Evolutionary conservation across 1,140 invertebrate species (phyloP).

Genomic region (Linepithema humile): DNA sequence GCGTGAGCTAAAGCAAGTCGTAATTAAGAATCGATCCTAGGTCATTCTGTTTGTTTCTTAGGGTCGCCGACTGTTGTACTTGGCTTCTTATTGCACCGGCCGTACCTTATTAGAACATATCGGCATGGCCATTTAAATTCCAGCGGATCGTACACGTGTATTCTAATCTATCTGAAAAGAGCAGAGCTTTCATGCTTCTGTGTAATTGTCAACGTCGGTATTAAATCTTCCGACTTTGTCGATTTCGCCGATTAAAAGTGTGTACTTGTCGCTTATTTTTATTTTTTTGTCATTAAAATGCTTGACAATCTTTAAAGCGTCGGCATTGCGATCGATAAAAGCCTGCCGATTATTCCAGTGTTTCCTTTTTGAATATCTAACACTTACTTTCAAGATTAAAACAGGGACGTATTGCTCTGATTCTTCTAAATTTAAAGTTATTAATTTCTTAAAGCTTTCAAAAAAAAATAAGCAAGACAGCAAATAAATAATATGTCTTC

Average conservation of each 20-base stretch:
- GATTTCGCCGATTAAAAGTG: neutral
- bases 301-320: neutral
- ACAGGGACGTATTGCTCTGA: neutral
- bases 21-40: conserved; percentile 1
- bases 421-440: neutral
- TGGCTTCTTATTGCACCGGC: neutral
- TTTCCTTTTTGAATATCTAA: neutral
- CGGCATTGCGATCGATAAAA: neutral
- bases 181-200: neutral
- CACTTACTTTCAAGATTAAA: neutral
- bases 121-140: neutral
- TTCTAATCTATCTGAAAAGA: neutral
- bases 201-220: neutral
- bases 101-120: neutral
- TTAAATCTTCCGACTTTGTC: neutral
- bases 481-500: neutral
- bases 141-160: neutral
- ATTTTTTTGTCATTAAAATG: neutral
- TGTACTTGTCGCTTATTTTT: neutral
- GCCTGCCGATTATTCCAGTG: neutral
- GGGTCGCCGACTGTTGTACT: neutral
- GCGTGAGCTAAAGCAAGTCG: neutral
- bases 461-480: neutral
- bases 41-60: neutral
- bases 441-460: neutral